Conservation (phyloP, 2,888 invertebrate species). For the Leptarthrus brevirostris region DNA sequence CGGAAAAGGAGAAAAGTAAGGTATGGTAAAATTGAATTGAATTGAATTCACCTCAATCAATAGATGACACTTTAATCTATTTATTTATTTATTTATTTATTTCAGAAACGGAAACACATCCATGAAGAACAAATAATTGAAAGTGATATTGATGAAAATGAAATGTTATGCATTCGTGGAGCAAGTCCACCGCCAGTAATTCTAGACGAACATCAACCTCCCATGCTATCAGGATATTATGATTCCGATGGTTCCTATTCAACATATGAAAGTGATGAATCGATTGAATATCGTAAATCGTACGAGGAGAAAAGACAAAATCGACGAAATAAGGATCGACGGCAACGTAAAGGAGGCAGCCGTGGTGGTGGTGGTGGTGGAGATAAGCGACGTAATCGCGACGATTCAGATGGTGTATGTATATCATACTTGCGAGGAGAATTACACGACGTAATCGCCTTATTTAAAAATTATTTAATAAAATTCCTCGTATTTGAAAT, state of each 20-base stretch:
- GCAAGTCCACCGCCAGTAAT: constrained; percentile 73
- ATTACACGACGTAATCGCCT: constrained; percentile 74
- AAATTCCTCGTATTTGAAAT: neutral
- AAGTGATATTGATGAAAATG: constrained; percentile 77
- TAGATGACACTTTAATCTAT: no score
- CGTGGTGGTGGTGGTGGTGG: no score
- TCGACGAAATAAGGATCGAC: constrained; percentile 66
- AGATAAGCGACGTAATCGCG: constrained; percentile 69
- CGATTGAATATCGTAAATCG: constrained; percentile 65
- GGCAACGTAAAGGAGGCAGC: constrained; percentile 68
- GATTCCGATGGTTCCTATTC: constrained; percentile 71
- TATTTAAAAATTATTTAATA: neutral
- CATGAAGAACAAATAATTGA: constrained; percentile 36
- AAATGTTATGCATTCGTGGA: constrained; percentile 83
- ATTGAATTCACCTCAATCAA: no score
- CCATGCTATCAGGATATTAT: constrained; percentile 64
- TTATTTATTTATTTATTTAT: neutral
- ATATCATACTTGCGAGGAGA: constrained; percentile 90
- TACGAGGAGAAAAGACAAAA: constrained; percentile 66
- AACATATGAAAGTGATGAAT: constrained; percentile 70
- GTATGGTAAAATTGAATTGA: no score
- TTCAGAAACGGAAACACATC: constrained; percentile 26
- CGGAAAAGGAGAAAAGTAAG: constrained; percentile 58
- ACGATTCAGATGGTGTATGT: constrained; percentile 77
- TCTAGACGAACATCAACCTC: constrained; percentile 57